Percentiles rank a stretch among this genome's conserved stretches.
Conservation (phyloP, 2,888 invertebrate genomes). For the Strigamia maritima region DNA sequence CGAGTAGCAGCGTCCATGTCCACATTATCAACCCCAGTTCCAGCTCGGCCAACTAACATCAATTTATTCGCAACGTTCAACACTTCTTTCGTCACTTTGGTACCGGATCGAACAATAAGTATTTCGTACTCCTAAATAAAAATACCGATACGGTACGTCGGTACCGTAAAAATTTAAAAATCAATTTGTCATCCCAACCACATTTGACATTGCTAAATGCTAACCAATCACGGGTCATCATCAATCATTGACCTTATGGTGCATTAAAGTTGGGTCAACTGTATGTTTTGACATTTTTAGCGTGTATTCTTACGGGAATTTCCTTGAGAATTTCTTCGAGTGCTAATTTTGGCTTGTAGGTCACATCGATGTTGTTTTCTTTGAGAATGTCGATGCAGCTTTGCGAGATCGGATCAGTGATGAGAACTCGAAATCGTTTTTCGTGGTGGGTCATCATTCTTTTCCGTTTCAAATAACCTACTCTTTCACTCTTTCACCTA, state of each 20-base stretch:
- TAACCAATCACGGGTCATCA: too few species aligned
- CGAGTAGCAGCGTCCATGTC: slow-evolving; percentile 81
- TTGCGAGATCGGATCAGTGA: slow-evolving; percentile 88
- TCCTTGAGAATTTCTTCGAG: slow-evolving; percentile 76
- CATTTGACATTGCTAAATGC: too few species aligned
- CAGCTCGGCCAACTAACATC: slow-evolving; percentile 91
- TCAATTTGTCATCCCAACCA: too few species aligned
- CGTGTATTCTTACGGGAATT: slow-evolving; percentile 68
- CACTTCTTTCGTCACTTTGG: slow-evolving; percentile 86
- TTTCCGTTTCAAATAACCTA: slow-evolving; percentile 38
- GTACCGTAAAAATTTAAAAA: too few species aligned
- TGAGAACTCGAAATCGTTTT: slow-evolving; percentile 65
- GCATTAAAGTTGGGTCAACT: too few species aligned
- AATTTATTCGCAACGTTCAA: slow-evolving; percentile 68
- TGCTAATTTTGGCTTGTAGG: slow-evolving; percentile 71
- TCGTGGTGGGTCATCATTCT: slow-evolving; percentile 48
- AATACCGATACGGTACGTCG: background rate
- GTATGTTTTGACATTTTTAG: background rate
- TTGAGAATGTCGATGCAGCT: slow-evolving; percentile 78
- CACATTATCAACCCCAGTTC: slow-evolving; percentile 97
- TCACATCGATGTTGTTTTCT: slow-evolving; percentile 73
- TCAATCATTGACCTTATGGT: too few species aligned
- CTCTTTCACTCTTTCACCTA: too few species aligned
- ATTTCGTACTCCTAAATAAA: slow-evolving; percentile 74
- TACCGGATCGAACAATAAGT: slow-evolving; percentile 88